Evolutionary conservation across 2,888 invertebrate genomes (phyloP).

Genomic region (Acanthococcus lagerstroemiae): DNA sequence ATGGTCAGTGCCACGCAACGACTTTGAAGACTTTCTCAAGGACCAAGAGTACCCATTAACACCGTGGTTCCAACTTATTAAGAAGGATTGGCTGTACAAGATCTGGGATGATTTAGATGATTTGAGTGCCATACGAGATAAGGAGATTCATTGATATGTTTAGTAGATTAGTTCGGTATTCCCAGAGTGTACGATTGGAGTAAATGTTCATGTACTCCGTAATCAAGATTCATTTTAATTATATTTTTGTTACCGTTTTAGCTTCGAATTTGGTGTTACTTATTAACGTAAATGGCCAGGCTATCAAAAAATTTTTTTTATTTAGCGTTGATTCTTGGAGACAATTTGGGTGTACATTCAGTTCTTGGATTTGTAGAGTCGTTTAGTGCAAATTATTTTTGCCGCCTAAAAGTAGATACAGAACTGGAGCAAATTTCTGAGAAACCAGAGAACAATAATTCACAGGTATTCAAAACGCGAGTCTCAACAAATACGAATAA

Average conservation of each 20-base stretch:
- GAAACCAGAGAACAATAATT: neutral
- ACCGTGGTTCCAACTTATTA: constrained; percentile 88
- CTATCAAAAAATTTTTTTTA: constrained; percentile 31
- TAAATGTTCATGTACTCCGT: too few species aligned
- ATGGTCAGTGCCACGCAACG: constrained; percentile 57
- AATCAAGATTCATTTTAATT: too few species aligned
- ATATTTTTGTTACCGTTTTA: too few species aligned
- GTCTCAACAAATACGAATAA: too few species aligned
- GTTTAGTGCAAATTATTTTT: constrained; percentile 33
- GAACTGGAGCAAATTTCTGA: neutral
- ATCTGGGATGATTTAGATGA: constrained; percentile 90
- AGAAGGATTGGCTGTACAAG: constrained; percentile 62
- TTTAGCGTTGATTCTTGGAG: constrained; percentile 32
- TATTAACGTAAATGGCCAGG: constrained; percentile 9
- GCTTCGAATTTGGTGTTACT: too few species aligned
- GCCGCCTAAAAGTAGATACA: constrained; percentile 18
- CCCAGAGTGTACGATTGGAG: too few species aligned
- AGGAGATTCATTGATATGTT: constrained; percentile 42
- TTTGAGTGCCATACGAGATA: constrained; percentile 61
- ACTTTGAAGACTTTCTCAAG: constrained; percentile 54
- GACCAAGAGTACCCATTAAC: constrained; percentile 63
- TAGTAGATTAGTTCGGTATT: too few species aligned
- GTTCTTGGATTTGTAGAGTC: constrained; percentile 34
- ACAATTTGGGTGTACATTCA: constrained; percentile 33
- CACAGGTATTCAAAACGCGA: neutral